phyloP scores from a whole-genome alignment of 2,797 vertebrate genomes.

The Sebastolobus alascanus region DNA sequence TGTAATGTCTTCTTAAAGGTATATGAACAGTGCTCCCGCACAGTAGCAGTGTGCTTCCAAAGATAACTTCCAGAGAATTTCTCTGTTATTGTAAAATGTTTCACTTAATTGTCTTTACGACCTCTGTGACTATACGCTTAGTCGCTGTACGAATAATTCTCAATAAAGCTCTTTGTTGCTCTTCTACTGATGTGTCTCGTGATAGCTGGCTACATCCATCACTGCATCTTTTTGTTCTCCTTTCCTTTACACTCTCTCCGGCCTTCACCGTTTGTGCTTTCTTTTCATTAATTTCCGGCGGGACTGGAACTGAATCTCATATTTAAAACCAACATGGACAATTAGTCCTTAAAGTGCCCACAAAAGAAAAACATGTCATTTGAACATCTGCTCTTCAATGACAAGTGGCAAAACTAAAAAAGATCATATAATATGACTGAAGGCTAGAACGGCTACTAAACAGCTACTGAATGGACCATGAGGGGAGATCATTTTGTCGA shows the following conservation, averaged over 20 bases:
- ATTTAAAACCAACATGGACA: too few species aligned
- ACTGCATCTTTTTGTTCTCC: neutral
- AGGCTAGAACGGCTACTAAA: too few species aligned
- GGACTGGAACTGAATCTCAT: slow-evolving; percentile 10
- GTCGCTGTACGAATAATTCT: slow-evolving; percentile 7
- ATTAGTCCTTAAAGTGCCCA: too few species aligned
- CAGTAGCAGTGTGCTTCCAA: neutral
- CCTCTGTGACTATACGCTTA: neutral
- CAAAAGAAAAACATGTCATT: too few species aligned
- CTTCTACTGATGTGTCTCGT: neutral
- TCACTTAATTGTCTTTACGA: neutral
- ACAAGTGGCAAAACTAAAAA: too few species aligned
- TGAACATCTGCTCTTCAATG: too few species aligned
- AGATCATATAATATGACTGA: too few species aligned
- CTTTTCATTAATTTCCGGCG: slow-evolving; percentile 9
- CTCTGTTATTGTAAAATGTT: neutral
- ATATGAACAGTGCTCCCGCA: neutral
- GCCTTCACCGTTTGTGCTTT: slow-evolving; percentile 5
- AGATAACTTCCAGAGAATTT: neutral
- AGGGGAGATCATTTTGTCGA: too few species aligned
- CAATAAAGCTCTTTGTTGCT: slow-evolving; percentile 20
- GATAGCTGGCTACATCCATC: slow-evolving; percentile 1
- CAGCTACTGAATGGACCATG: too few species aligned
- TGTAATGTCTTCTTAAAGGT: neutral
- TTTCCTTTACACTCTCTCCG: neutral